These are phyloP conservation scores for Camelus dromedarius DNA, from an alignment of 2,113 vertebrate species.

Conservation along the genomic window DNA sequence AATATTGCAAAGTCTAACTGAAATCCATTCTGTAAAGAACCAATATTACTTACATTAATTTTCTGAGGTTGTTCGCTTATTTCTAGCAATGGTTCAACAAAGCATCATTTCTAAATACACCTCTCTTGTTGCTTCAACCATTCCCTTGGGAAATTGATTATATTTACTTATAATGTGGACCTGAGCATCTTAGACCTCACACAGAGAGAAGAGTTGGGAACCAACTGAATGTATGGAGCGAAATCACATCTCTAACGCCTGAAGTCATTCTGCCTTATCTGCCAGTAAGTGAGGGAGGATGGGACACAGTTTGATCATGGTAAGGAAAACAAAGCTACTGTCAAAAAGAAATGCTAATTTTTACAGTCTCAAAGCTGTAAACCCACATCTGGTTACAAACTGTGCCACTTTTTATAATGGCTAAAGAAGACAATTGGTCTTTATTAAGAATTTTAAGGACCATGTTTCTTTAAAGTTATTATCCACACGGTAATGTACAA, in stretches of 20 bases:
- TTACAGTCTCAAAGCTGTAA: not conserved
- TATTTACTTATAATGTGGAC: constrained; percentile 55
- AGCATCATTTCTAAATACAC: not conserved
- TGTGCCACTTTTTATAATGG: not conserved
- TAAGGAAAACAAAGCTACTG: constrained; percentile 29
- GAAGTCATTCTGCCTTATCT: constrained; percentile 87
- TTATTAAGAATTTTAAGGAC: constrained; percentile 66
- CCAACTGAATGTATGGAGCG: constrained; percentile 88
- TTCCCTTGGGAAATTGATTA: constrained; percentile 44
- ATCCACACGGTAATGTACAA: constrained; percentile 19
- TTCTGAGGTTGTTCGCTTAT: constrained; percentile 63
- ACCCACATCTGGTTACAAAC: not conserved
- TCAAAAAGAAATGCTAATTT: not conserved
- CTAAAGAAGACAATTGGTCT: constrained; percentile 55
- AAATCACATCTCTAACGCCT: constrained; percentile 88
- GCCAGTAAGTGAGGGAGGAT: constrained; percentile 85
- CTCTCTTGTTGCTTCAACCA: not conserved
- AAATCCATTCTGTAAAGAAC: constrained; percentile 70
- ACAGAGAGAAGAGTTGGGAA: constrained; percentile 88
- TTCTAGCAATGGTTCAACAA: constrained; percentile 58
- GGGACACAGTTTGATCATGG: constrained; percentile 56
- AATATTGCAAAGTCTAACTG: constrained; percentile 77
- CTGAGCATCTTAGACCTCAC: constrained; percentile 85
- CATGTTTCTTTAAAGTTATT: constrained; percentile 58
- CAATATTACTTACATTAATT: constrained; percentile 56